Conservation (phyloP, 2,888 invertebrate genomes). For the Ceramica pisi region DNA sequence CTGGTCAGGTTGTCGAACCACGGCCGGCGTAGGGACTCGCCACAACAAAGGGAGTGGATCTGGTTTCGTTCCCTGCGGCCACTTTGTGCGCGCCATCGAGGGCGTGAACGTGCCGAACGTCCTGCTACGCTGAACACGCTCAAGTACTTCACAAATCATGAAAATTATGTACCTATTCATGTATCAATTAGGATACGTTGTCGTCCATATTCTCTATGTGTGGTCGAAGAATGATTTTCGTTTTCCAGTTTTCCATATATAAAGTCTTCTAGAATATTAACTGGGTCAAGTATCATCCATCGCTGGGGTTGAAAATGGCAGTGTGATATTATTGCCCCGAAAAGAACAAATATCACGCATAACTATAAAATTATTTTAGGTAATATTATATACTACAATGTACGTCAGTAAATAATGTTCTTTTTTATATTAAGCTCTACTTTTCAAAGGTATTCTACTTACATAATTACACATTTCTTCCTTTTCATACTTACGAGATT, state of each 20-base stretch:
- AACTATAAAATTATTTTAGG: neutral
- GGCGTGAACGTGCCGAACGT: slow-evolving; percentile 77
- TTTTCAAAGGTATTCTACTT: too few relatives aligned
- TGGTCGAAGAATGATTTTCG: neutral
- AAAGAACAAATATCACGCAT: neutral
- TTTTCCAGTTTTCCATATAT: neutral
- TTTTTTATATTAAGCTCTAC: too few relatives aligned
- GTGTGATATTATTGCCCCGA: neutral
- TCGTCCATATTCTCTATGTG: neutral
- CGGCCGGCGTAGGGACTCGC: slow-evolving; percentile 64
- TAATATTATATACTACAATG: neutral
- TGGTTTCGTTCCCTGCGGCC: slow-evolving; percentile 76
- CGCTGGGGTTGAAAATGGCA: too few relatives aligned
- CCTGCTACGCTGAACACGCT: slow-evolving; percentile 51
- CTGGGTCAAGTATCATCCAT: neutral
- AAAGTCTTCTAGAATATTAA: neutral
- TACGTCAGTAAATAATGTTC: too few relatives aligned
- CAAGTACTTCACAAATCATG: slow-evolving; percentile 35
- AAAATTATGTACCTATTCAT: slow-evolving; percentile 4
- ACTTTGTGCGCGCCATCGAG: slow-evolving; percentile 83
- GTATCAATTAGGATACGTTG: neutral
- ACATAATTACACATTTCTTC: too few relatives aligned
- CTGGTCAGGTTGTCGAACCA: slow-evolving; percentile 88
- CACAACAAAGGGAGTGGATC: slow-evolving; percentile 81
- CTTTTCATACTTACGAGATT: too few relatives aligned